These are phyloP conservation scores for human DNA, from an alignment of 2,113 vertebrate genomes.

Conservation along the genomic window DNA sequence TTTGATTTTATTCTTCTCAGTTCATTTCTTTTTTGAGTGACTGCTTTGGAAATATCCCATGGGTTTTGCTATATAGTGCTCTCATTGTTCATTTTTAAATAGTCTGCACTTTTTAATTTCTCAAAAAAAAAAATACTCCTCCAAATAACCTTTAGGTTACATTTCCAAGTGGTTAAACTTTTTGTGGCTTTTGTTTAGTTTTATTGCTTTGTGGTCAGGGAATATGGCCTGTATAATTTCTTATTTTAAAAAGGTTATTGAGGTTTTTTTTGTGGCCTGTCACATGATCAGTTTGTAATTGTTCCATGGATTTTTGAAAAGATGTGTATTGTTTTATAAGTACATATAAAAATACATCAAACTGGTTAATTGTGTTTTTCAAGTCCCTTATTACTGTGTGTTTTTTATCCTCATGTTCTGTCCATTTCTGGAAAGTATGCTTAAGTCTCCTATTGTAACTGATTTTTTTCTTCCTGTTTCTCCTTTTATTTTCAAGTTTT, in stretches of 20 bases:
- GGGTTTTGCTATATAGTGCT: slow-evolving; percentile 3
- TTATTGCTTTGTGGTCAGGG: slow-evolving; percentile 58
- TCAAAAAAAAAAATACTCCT: slow-evolving; percentile 11
- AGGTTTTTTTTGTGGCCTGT: slow-evolving; percentile 48
- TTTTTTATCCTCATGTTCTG: not conserved
- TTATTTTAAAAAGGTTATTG: slow-evolving; percentile 21
- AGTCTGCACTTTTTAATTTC: slow-evolving; percentile 61
- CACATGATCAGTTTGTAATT: slow-evolving; percentile 43
- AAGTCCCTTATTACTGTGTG: not conserved
- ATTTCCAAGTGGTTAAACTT: slow-evolving; percentile 55
- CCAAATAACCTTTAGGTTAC: slow-evolving; percentile 62
- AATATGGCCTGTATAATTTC: slow-evolving; percentile 51
- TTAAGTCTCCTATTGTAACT: not conserved
- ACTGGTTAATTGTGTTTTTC: slow-evolving; percentile 16
- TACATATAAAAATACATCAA: slow-evolving; percentile 32
- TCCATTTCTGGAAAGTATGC: not conserved
- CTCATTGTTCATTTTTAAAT: slow-evolving; percentile 64
- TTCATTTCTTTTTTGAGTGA: not conserved
- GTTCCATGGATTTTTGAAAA: slow-evolving; percentile 48
- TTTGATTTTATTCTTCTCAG: not conserved
- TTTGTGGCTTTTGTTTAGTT: slow-evolving; percentile 64
- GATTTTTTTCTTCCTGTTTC: not conserved
- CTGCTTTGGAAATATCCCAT: not conserved
- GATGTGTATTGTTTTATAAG: slow-evolving; percentile 29
- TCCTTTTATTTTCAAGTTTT: slow-evolving; percentile 3